Evolutionary conservation across 2,797 vertebrate genomes (phyloP).

Genomic region (Smutsia temminckii): DNA sequence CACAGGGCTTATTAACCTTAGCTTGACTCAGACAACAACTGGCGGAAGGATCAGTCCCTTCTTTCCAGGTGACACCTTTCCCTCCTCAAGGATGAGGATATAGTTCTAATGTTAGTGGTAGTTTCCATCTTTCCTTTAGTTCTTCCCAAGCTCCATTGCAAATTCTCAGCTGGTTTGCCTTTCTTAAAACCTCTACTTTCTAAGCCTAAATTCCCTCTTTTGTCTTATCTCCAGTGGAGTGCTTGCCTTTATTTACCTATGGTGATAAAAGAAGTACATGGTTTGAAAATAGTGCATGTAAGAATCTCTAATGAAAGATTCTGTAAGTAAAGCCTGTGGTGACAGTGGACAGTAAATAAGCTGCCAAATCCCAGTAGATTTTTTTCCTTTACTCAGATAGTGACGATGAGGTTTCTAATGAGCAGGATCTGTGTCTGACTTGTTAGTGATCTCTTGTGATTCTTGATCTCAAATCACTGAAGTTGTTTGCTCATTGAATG

Average conservation of each 20-base stretch:
- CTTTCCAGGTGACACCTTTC: not conserved
- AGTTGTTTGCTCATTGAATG: not conserved
- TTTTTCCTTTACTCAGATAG: not conserved
- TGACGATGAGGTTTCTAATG: conserved; percentile 8
- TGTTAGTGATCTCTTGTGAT: conserved; percentile 5
- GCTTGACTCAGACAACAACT: not conserved
- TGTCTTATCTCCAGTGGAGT: not conserved
- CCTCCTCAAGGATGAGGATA: not conserved
- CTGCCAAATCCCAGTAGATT: not conserved
- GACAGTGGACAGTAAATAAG: not conserved
- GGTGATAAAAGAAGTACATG: not conserved
- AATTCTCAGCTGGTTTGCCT: not conserved
- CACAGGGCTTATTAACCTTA: not conserved
- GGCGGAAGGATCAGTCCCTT: not conserved
- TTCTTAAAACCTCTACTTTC: not conserved
- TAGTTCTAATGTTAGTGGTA: not conserved
- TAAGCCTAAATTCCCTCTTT: not conserved
- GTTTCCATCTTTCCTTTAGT: not conserved
- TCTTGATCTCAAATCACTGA: not conserved
- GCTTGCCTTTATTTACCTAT: not conserved
- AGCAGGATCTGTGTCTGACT: not conserved
- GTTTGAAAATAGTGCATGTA: not conserved
- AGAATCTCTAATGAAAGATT: not conserved
- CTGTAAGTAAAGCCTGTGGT: not conserved
- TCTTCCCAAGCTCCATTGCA: not conserved